Evolutionary conservation across 2,888 invertebrate genomes (phyloP).

Genomic region (Calephelis perditalis): DNA sequence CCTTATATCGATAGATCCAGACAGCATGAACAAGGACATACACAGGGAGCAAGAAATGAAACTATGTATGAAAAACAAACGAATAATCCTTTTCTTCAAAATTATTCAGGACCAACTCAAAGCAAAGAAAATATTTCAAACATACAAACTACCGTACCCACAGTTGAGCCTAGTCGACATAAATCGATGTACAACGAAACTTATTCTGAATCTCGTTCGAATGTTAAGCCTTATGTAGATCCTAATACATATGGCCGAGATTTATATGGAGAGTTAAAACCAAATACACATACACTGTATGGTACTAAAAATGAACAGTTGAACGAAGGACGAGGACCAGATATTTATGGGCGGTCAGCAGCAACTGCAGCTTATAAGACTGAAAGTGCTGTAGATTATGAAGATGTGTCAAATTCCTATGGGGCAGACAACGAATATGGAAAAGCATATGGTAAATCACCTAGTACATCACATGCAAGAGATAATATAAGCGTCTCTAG

Average conservation of each 20-base stretch:
- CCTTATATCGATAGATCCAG: constrained; percentile 72
- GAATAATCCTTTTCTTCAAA: constrained; percentile 65
- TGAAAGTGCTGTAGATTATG: constrained; percentile 81
- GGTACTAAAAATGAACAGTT: background rate
- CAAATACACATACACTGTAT: constrained; percentile 27
- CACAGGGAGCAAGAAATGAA: constrained; percentile 49
- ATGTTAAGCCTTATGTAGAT: constrained; percentile 41
- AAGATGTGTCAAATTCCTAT: constrained; percentile 82
- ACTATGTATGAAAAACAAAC: constrained; percentile 54
- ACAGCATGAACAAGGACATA: constrained; percentile 40
- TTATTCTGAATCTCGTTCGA: constrained; percentile 42
- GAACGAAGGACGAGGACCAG: constrained; percentile 82
- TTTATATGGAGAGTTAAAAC: constrained; percentile 56
- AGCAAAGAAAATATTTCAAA: constrained; percentile 36
- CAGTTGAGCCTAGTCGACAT: constrained; percentile 19
- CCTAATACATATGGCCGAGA: constrained; percentile 49
- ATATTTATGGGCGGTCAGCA: constrained; percentile 86
- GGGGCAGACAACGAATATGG: constrained; percentile 54
- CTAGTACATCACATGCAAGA: constrained; percentile 67
- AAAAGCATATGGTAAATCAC: constrained; percentile 79
- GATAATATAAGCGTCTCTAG: constrained; percentile 50
- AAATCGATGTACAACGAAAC: constrained; percentile 39
- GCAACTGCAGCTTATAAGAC: constrained; percentile 62
- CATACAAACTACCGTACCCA: background rate
- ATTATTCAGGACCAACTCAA: constrained; percentile 45